A percentile compares a stretch with the other conserved stretches of the same genome.
Conservation (phyloP, 2,888 invertebrate genomes). For the Drosophila rubida region DNA sequence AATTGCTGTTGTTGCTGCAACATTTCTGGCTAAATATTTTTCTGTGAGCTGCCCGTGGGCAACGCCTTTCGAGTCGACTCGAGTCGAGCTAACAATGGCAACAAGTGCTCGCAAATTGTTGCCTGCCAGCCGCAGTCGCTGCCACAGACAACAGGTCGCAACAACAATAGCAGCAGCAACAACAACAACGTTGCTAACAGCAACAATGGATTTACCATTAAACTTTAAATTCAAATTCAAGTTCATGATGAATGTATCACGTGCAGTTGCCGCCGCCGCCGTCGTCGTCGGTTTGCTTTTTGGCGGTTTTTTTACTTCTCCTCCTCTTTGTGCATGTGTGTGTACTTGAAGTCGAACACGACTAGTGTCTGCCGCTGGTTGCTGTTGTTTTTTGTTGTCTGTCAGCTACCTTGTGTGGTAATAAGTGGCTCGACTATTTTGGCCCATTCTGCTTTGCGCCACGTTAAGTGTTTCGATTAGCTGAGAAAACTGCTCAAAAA, state of each 20-base stretch:
- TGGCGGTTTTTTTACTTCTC: constrained; percentile 60
- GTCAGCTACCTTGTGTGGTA: constrained; percentile 56
- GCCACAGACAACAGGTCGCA: constrained; percentile 36
- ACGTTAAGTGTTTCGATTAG: constrained; percentile 35
- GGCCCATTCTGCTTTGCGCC: constrained; percentile 19
- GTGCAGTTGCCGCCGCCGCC: constrained; percentile 59
- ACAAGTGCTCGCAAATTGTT: constrained; percentile 74
- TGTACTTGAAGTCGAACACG: constrained; percentile 57
- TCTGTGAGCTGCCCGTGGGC: constrained; percentile 46
- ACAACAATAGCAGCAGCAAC: constrained; percentile 26
- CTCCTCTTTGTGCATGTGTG: constrained; percentile 29
- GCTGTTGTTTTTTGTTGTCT: constrained; percentile 23
- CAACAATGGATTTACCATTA: constrained; percentile 73
- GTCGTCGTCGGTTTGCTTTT: constrained; percentile 27
- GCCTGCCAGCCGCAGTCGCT: constrained; percentile 40
- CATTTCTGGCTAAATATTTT: constrained; percentile 57
- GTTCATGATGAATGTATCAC: constrained; percentile 80
- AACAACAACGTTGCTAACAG: constrained; percentile 26
- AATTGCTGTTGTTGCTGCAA: constrained; percentile 19
- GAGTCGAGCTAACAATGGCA: constrained; percentile 54
- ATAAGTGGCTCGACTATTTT: constrained; percentile 46
- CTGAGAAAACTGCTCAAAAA: constrained; percentile 10
- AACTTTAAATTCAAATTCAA: constrained; percentile 83
- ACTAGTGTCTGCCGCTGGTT: constrained; percentile 23
- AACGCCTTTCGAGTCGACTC: constrained; percentile 48